phyloP scores from a whole-genome alignment of 2,113 vertebrate genomes.

The Butastur rufipennis region DNA sequence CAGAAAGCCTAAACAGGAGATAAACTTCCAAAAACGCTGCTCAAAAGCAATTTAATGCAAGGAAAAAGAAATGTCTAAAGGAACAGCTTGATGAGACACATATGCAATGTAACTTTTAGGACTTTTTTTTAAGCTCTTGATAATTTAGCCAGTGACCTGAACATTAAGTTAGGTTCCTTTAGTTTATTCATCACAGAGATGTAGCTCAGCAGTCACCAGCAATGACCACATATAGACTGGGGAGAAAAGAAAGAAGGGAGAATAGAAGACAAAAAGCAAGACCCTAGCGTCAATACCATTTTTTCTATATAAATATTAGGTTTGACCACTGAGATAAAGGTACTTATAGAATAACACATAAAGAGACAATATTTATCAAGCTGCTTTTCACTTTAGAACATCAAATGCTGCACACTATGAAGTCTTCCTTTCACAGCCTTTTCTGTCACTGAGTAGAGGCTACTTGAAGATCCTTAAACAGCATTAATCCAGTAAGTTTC shows the following conservation, averaged over 20 bases:
- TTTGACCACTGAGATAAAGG: neutral
- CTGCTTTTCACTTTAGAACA: neutral
- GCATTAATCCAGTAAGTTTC: neutral
- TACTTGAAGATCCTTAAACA: neutral
- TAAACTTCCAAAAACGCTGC: neutral
- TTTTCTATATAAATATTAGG: neutral
- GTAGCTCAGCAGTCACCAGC: neutral
- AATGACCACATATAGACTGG: neutral
- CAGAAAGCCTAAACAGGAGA: neutral
- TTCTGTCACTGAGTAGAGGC: neutral
- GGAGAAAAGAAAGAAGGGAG: neutral
- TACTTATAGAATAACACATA: neutral
- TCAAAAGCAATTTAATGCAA: neutral
- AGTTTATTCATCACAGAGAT: neutral
- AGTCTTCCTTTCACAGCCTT: neutral
- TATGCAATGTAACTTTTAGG: neutral
- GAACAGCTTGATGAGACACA: neutral
- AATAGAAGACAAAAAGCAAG: neutral
- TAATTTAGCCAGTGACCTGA: neutral
- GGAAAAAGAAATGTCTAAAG: neutral
- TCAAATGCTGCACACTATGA: rapidly evolving
- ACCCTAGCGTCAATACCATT: rapidly evolving
- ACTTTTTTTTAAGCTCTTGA: neutral
- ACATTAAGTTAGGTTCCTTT: neutral
- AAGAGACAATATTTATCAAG: rapidly evolving